Base-by-base conservation (phyloP, 2,797 vertebrate species). In the Neoniphon sammara region DNA sequence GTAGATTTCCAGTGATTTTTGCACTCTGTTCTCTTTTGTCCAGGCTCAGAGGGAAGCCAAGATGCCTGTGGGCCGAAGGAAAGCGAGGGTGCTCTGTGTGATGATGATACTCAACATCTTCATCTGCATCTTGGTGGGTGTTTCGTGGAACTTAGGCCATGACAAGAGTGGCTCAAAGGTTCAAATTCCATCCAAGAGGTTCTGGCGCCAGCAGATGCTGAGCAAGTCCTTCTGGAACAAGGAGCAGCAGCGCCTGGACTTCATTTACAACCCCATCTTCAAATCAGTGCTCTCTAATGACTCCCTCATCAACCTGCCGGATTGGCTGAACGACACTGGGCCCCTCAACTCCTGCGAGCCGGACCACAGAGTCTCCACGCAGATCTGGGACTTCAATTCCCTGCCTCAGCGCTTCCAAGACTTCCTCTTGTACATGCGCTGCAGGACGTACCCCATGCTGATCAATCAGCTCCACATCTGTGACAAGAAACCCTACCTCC, bases 391-490 rank as follows among this genome's bases (percentile, higher is more conserved):
- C 88, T 98, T 95, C 84, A 92, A 89, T 76, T 85, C 75, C 18
- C 85, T 99, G 70, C 96, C 97, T 0, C 93, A 91, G 73, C 92
- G 93, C 55, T 96, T 98, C 84, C 95, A 96, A 92, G 96, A 99
- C 87, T 99, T 98, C 42, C 93, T 98, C 0, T 84, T 95, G 55
- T 93, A 97, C 90, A 86, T 97, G 94, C 94, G 89, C 77, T 98
- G 97, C 89, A 92, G 96, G 78, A 94, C 94, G n/a, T 96, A 96
- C 66, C 96, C 95, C 0, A 78, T 97, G 80, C 71, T 96, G 58
- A 92, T 96, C 10, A 93, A 97, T 70, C 95, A 96, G 20, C 94
- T 94, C 0, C 73, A 86, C 1, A 79, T 95, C 31, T 98, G 97
- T 52, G 87, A 91, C 4, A 82, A 91, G 4, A 90, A 91, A 3